Conservation (phyloP, 2,888 invertebrate genomes). For the Choristoneura rosaceana region DNA sequence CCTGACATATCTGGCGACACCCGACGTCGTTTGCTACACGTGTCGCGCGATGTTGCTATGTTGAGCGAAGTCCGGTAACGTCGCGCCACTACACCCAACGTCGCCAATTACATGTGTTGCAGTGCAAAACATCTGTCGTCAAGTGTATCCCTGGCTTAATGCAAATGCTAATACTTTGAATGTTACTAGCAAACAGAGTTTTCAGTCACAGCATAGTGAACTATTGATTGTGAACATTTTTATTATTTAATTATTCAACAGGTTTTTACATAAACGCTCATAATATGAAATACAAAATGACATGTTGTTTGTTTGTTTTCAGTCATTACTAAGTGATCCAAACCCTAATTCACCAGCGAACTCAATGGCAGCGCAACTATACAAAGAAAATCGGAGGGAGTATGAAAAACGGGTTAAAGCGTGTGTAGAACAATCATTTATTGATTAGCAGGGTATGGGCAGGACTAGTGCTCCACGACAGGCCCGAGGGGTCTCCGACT, state of each 20-base stretch:
- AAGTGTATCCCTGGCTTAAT: too few relatives aligned
- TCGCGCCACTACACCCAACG: too few relatives aligned
- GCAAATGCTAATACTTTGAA: too few relatives aligned
- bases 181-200: too few relatives aligned
- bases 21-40: too few relatives aligned
- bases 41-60: too few relatives aligned
- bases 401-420: constrained; percentile 99
- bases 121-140: too few relatives aligned
- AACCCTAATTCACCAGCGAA: constrained; percentile 99
- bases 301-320: constrained; percentile 78
- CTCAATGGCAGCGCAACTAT: constrained; percentile 99
- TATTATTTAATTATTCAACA: background rate
- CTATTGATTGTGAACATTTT: too few relatives aligned
- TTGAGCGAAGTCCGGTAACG: too few relatives aligned
- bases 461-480: constrained; percentile 55
- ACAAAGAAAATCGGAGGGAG: constrained; percentile 99
- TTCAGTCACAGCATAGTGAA: too few relatives aligned
- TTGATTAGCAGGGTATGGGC: constrained; percentile 89
- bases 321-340: constrained; percentile 99
- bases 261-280: background rate
- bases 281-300: background rate
- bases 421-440: constrained; percentile 99
- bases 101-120: too few relatives aligned
- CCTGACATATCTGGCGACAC: too few relatives aligned
- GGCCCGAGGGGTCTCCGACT: constrained; percentile 58